Evolutionary conservation across 2,797 vertebrate genomes (phyloP).

Genomic region (Bryconaethiops microstoma): DNA sequence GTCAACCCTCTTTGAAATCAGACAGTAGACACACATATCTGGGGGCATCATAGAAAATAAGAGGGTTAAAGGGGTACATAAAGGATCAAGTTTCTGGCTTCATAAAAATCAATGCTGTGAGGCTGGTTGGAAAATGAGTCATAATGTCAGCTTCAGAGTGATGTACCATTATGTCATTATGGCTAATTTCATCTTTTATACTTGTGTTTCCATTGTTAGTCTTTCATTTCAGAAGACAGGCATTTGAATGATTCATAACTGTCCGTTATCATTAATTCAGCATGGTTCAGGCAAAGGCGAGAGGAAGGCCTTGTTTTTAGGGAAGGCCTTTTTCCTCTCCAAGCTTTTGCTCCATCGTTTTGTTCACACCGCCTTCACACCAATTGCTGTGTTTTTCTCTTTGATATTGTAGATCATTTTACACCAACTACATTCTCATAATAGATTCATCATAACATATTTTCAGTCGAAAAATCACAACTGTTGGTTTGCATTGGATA

Average conservation of each 20-base stretch:
- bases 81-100: slow-evolving; percentile 71
- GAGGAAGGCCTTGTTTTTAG: slow-evolving; percentile 27
- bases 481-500: slow-evolving; percentile 5
- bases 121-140: slow-evolving; percentile 75
- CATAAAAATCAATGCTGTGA: slow-evolving; percentile 76
- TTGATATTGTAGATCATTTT: slow-evolving; percentile 27
- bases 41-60: slow-evolving; percentile 67
- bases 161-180: slow-evolving; percentile 75
- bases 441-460: slow-evolving; percentile 11
- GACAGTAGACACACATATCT: slow-evolving; percentile 78
- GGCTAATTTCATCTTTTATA: slow-evolving; percentile 73
- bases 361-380: background rate
- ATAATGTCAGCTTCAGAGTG: slow-evolving; percentile 73
- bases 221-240: slow-evolving; percentile 63
- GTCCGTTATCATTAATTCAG: slow-evolving; percentile 69
- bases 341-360: slow-evolving; percentile 23
- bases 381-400: slow-evolving; percentile 22
- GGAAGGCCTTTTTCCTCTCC: slow-evolving; percentile 6
- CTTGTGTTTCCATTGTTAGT: slow-evolving; percentile 71
- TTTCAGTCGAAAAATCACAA: slow-evolving; percentile 25
- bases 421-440: slow-evolving; percentile 7
- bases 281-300: slow-evolving; percentile 50
- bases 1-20: slow-evolving; percentile 69
- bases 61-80: slow-evolving; percentile 65
- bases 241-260: slow-evolving; percentile 66